These are phyloP conservation scores for Dendroctonus ponderosae DNA, from an alignment of 1,140 invertebrate species.

Conservation along the genomic window DNA sequence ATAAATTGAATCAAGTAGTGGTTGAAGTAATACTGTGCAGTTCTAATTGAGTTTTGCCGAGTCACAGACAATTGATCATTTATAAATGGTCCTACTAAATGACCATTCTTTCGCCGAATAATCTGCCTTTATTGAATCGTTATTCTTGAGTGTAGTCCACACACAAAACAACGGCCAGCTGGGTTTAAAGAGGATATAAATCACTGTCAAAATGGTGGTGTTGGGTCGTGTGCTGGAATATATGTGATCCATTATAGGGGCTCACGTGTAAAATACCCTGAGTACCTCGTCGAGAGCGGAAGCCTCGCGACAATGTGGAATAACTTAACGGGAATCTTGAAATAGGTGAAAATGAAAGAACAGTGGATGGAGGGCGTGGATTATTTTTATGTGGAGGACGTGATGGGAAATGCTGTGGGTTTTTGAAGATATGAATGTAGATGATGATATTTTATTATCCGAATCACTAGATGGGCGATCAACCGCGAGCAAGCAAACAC, in stretches of 20 bases:
- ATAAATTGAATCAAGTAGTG: no score
- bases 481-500: no score
- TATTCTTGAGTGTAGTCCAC: no score
- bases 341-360: constrained; percentile 24
- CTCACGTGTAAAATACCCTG: constrained; percentile 27
- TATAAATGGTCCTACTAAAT: no score
- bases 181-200: constrained; percentile 33
- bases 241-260: constrained; percentile 34
- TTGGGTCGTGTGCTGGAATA: constrained; percentile 26
- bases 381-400: constrained; percentile 19
- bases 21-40: no score
- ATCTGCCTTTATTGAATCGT: no score
- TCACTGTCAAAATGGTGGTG: constrained; percentile 36
- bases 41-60: no score
- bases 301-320: constrained; percentile 4
- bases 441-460: no score
- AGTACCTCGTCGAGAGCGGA: constrained; percentile 12
- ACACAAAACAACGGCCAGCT: no score
- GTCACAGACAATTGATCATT: no score
- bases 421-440: neutral
- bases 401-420: constrained; percentile 2
- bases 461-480: no score
- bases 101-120: no score
- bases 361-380: constrained; percentile 7
- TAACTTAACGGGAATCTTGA: constrained; percentile 19